phyloP scores from a whole-genome alignment of 1,140 invertebrate genomes.

The Pogonomyrmex californicus region DNA sequence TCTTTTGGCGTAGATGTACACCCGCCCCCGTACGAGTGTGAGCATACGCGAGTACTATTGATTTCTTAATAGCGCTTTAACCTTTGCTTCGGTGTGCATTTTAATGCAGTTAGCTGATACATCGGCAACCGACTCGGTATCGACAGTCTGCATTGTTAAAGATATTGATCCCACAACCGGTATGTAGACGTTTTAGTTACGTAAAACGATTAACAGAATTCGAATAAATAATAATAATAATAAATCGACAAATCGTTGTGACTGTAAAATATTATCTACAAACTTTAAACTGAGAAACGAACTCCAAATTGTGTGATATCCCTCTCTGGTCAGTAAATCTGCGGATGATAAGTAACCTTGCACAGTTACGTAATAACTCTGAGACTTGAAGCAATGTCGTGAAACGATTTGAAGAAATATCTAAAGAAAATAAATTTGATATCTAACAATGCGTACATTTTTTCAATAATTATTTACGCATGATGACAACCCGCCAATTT shows the following conservation, averaged over 20 bases:
- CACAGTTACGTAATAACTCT: constrained; percentile 3
- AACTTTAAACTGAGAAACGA: not conserved
- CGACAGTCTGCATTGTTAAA: constrained; percentile 20
- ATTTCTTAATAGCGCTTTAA: constrained; percentile 53
- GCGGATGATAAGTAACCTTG: not conserved
- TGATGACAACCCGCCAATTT: not conserved
- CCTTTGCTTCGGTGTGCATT: constrained; percentile 39
- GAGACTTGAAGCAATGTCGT: not conserved
- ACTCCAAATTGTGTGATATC: not conserved
- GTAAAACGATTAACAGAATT: not conserved
- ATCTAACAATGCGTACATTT: not conserved
- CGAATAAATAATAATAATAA: constrained; percentile 35
- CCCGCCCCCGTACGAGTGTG: not conserved
- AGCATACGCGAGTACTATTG: constrained; percentile 33
- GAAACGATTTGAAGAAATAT: not conserved
- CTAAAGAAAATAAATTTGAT: constrained; percentile 3
- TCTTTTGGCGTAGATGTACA: constrained; percentile 3
- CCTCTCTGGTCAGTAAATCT: not conserved
- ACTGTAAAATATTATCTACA: too few species aligned
- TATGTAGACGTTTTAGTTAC: not conserved
- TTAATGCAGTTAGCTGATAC: constrained; percentile 30
- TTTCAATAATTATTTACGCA: not conserved
- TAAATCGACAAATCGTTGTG: constrained; percentile 3
- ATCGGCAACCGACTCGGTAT: constrained; percentile 8
- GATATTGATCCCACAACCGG: not conserved